These are phyloP conservation scores for Pundamilia nyererei DNA, from an alignment of 2,113 vertebrate species.

Conservation along the genomic window DNA sequence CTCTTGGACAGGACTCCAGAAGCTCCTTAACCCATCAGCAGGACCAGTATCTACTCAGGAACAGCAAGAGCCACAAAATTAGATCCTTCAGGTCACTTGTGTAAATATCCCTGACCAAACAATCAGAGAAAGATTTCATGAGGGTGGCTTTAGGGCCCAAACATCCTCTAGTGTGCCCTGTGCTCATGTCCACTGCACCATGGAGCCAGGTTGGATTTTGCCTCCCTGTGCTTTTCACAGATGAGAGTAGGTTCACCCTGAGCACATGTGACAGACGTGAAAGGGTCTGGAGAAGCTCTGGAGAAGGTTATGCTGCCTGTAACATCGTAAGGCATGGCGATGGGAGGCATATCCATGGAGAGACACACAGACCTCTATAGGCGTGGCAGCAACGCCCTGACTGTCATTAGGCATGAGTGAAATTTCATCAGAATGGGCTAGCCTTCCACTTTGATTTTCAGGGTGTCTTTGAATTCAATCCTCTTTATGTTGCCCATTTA, in stretches of 20 bases:
- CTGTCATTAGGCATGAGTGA: not conserved
- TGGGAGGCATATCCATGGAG: not conserved
- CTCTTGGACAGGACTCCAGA: not conserved
- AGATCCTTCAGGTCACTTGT: not conserved
- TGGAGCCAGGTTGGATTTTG: not conserved
- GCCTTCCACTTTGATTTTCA: not conserved
- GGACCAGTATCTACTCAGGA: not conserved
- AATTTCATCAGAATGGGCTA: not conserved
- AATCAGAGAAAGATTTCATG: not conserved
- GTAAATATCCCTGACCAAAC: not conserved
- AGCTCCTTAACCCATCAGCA: not conserved
- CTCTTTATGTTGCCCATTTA: not conserved
- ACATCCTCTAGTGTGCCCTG: not conserved
- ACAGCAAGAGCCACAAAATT: not conserved
- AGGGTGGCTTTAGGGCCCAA: not conserved
- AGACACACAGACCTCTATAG: not conserved
- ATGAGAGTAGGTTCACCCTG: not conserved
- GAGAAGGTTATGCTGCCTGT: not conserved
- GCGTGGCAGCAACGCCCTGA: not conserved
- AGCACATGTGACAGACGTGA: not conserved
- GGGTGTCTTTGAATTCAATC: not conserved
- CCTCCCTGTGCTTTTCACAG: not conserved
- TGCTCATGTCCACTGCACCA: not conserved
- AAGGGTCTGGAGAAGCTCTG: not conserved
- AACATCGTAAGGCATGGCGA: not conserved